phyloP scores from a whole-genome alignment of 1,140 invertebrate species.

The Lucilia sericata region DNA sequence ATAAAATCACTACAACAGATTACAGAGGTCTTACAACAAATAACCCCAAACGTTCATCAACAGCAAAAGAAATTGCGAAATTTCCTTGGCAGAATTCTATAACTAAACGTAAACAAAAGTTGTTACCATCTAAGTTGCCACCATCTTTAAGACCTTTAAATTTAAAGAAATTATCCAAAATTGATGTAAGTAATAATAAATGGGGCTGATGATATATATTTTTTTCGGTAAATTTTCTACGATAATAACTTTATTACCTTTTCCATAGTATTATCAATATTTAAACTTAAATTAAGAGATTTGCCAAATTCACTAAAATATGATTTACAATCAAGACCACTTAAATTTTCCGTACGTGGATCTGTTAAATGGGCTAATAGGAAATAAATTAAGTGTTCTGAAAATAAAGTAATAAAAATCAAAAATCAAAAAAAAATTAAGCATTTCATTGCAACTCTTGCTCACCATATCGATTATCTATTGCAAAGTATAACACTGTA shows the following conservation, averaged over 20 bases:
- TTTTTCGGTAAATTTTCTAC: not conserved
- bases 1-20: not conserved
- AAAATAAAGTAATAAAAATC: conserved; percentile 5
- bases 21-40: not conserved
- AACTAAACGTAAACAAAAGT: not conserved
- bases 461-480: conserved; percentile 56
- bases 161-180: conserved; percentile 42
- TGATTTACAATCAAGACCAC: conserved; percentile 58
- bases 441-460: not conserved
- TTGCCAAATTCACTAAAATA: conserved; percentile 61
- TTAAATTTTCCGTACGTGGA: conserved; percentile 59
- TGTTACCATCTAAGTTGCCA: conserved; percentile 49
- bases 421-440: conserved; percentile 4
- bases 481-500: conserved; percentile 58
- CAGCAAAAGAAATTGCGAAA: not conserved
- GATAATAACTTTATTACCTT: conserved; percentile 50
- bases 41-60: not conserved
- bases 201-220: conserved; percentile 12
- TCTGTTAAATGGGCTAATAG: conserved; percentile 59
- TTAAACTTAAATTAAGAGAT: conserved; percentile 57
- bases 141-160: conserved; percentile 53
- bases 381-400: conserved; percentile 63
- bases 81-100: conserved; percentile 20
- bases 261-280: conserved; percentile 59
- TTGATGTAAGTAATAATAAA: conserved; percentile 44